Evolutionary conservation across 1,140 invertebrate species (phyloP).

Genomic region (Brachionus manjavacas): DNA sequence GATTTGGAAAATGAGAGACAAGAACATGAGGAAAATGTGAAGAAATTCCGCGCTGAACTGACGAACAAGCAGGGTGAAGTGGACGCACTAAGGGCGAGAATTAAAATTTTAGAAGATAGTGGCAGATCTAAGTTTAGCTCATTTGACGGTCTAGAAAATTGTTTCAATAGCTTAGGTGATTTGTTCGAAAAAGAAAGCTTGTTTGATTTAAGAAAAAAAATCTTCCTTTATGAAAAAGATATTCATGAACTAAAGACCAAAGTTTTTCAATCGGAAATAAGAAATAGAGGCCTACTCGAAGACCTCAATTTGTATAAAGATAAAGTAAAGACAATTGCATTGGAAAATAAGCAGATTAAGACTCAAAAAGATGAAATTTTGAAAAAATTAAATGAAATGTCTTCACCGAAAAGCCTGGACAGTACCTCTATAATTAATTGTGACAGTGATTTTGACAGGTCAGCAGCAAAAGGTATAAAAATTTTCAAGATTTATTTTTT

Average conservation of each 20-base stretch:
- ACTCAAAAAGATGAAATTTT: conserved; percentile 34
- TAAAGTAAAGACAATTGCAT: conserved; percentile 30
- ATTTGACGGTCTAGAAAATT: too few species aligned
- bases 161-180: too few species aligned
- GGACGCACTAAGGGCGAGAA: too few species aligned
- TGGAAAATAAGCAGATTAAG: conserved; percentile 36
- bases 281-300: not conserved
- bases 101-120: too few species aligned
- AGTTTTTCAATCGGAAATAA: conserved; percentile 1
- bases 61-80: too few species aligned
- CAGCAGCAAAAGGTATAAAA: not conserved
- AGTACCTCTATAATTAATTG: not conserved
- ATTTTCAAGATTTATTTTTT: too few species aligned
- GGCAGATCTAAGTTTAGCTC: too few species aligned
- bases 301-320: conserved; percentile 37
- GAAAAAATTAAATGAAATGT: conserved; percentile 25
- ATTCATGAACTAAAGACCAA: not conserved
- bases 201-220: not conserved
- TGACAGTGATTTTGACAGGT: not conserved
- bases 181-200: not conserved
- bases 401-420: not conserved
- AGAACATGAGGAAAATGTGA: too few species aligned
- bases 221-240: not conserved
- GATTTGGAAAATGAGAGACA: too few species aligned
- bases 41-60: too few species aligned